phyloP scores from a whole-genome alignment of 1,140 invertebrate species.

The Aphelenchoides besseyi region DNA sequence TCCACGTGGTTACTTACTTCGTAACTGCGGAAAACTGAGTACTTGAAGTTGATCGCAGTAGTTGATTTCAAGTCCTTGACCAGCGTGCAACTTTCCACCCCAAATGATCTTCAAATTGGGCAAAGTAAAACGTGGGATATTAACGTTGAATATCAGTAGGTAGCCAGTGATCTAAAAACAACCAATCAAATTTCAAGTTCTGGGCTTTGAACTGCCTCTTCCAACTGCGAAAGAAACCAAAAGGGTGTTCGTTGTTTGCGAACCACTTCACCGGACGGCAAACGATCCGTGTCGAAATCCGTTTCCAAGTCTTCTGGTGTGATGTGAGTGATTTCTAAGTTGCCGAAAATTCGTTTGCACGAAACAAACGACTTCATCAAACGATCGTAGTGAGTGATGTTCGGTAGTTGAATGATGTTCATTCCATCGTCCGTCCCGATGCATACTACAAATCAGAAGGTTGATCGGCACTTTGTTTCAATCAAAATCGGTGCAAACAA shows the following conservation, averaged over 20 bases:
- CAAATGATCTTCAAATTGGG: slow-evolving; percentile 42
- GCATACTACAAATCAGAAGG: slow-evolving; percentile 33
- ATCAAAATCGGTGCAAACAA: background rate
- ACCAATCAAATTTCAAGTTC: background rate
- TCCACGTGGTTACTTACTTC: slow-evolving; percentile 36
- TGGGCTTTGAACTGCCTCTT: slow-evolving; percentile 32
- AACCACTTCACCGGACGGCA: slow-evolving; percentile 8
- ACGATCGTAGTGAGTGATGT: slow-evolving; percentile 36
- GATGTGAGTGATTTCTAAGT: slow-evolving; percentile 45
- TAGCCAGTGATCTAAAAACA: slow-evolving; percentile 44
- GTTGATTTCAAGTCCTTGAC: slow-evolving; percentile 35
- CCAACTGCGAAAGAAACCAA: slow-evolving; percentile 34
- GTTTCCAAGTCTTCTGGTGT: slow-evolving; percentile 29
- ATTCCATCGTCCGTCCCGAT: slow-evolving; percentile 48
- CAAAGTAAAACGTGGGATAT: slow-evolving; percentile 24
- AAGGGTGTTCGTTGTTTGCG: slow-evolving; percentile 23
- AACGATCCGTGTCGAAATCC: slow-evolving; percentile 17
- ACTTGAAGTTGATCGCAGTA: slow-evolving; percentile 1
- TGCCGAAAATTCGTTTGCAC: slow-evolving; percentile 45
- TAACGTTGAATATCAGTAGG: slow-evolving; percentile 42
- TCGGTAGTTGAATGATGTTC: slow-evolving; percentile 27
- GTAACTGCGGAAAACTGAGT: slow-evolving; percentile 32
- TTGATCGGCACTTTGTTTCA: too few relatives aligned
- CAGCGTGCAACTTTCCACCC: slow-evolving; percentile 42
- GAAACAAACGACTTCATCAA: slow-evolving; percentile 35